These are phyloP conservation scores for Genyomyrus donnyi DNA, from an alignment of 2,113 vertebrate species.

Conservation along the genomic window DNA sequence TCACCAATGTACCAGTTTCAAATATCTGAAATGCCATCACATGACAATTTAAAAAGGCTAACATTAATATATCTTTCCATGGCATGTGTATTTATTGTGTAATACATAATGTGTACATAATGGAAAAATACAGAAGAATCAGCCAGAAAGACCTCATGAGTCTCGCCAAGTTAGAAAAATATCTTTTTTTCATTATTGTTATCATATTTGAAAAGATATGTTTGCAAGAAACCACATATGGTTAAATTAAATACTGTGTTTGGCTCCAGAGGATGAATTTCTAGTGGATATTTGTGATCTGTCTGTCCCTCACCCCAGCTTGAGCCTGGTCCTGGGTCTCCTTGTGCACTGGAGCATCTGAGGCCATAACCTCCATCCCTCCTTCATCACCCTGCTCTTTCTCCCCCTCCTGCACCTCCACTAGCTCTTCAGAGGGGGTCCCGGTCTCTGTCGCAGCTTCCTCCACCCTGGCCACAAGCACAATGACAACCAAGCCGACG, in stretches of 20 bases:
- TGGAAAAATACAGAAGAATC: not conserved
- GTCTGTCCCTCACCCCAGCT: not conserved
- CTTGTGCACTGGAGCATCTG: not conserved
- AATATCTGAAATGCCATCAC: not conserved
- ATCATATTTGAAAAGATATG: not conserved
- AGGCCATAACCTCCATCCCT: not conserved
- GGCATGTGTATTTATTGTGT: not conserved
- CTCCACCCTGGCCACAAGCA: slow-evolving; percentile 38
- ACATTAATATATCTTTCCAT: not conserved
- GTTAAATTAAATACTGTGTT: not conserved
- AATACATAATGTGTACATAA: not conserved
- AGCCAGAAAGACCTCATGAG: not conserved
- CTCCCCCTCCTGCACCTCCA: slow-evolving; percentile 8
- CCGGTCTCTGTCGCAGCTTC: slow-evolving; percentile 41
- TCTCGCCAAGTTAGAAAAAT: not conserved
- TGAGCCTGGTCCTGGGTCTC: not conserved
- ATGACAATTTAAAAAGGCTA: not conserved
- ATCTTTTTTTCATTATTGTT: not conserved
- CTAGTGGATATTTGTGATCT: not conserved
- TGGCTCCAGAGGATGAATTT: not conserved
- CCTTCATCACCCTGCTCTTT: slow-evolving; percentile 1
- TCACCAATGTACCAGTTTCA: not conserved
- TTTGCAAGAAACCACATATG: not conserved
- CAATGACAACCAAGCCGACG: not conserved
- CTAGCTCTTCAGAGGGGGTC: slow-evolving; percentile 30